A percentile compares a stretch with the other conserved stretches of the same genome.
These are phyloP conservation scores for Arrhamphus sclerolepis DNA, from an alignment of 2,797 vertebrate species.

Conservation along the genomic window DNA sequence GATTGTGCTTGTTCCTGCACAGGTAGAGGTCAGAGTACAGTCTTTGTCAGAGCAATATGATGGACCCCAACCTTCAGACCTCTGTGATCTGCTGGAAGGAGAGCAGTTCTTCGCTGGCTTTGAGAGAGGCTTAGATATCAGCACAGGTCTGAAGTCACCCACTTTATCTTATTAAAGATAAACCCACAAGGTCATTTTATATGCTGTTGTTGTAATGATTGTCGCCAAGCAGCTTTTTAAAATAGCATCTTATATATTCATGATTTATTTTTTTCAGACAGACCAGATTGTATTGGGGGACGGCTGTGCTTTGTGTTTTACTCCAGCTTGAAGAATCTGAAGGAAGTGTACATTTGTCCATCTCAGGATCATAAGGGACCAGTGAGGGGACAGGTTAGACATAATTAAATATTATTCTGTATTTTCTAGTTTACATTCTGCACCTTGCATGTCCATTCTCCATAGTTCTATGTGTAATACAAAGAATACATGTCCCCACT, in stretches of 20 bases:
- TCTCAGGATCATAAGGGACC: constrained; percentile 77
- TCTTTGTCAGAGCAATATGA: constrained; percentile 83
- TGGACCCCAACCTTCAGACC: constrained; percentile 94
- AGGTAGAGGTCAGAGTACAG: constrained; percentile 77
- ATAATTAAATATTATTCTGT: neutral
- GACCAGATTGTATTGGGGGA: constrained; percentile 90
- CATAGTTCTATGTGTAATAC: neutral
- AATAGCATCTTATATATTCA: constrained; percentile 3
- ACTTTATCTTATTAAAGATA: neutral
- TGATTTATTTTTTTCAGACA: constrained; percentile 76
- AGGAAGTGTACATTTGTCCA: constrained; percentile 91
- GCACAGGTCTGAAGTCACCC: constrained; percentile 81
- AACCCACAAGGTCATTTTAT: neutral
- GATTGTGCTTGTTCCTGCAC: constrained; percentile 22
- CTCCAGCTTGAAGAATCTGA: constrained; percentile 93
- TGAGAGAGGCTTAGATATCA: constrained; percentile 90
- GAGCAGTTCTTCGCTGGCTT: constrained; percentile 98
- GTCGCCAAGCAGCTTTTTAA: neutral
- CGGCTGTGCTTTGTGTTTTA: constrained; percentile 92
- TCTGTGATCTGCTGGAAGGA: constrained; percentile 93
- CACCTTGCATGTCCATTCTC: neutral
- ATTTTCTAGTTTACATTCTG: neutral
- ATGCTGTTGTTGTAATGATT: constrained; percentile 18
- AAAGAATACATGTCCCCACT: too few relatives aligned
- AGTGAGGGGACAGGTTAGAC: constrained; percentile 92